phyloP scores from a whole-genome alignment of 2,888 invertebrate genomes.

The Gnatocerus cornutus region DNA sequence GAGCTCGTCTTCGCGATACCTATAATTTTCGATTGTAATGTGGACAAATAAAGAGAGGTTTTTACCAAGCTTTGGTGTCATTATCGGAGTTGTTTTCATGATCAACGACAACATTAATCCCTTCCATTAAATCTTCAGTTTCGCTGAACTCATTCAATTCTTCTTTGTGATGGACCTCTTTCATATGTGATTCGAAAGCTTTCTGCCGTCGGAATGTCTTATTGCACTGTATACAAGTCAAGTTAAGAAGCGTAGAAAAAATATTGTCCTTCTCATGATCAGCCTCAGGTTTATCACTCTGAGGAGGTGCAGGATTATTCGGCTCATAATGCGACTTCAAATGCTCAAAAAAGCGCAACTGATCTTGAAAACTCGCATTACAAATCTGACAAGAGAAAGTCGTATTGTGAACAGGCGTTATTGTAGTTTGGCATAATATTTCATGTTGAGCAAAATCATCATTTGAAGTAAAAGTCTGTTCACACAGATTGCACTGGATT shows the following conservation, averaged over 20 bases:
- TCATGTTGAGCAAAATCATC: constrained; percentile 72
- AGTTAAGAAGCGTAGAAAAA: constrained; percentile 64
- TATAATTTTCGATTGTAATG: constrained; percentile 24
- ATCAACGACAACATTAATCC: constrained; percentile 85
- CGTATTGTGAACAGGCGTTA: constrained; percentile 70
- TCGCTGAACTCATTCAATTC: constrained; percentile 86
- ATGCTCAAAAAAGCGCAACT: constrained; percentile 89
- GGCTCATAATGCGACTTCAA: constrained; percentile 88
- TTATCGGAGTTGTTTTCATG: constrained; percentile 65
- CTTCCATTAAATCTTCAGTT: constrained; percentile 90
- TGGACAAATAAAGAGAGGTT: not conserved
- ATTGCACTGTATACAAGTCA: constrained; percentile 69
- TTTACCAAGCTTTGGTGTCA: constrained; percentile 64
- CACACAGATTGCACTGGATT: constrained; percentile 71
- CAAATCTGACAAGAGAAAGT: constrained; percentile 85
- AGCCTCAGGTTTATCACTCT: constrained; percentile 20
- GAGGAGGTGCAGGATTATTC: constrained; percentile 33
- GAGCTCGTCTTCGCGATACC: constrained; percentile 70
- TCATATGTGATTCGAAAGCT: constrained; percentile 77
- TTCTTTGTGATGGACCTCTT: constrained; percentile 74
- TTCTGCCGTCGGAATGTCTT: constrained; percentile 78
- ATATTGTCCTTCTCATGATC: constrained; percentile 51
- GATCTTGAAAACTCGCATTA: constrained; percentile 82
- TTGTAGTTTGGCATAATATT: constrained; percentile 69
- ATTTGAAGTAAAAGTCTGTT: constrained; percentile 69